Percentiles rank a stretch among this genome's conserved stretches.
Conservation (phyloP, 2,888 invertebrate species). For the Chloromyia formosa region DNA sequence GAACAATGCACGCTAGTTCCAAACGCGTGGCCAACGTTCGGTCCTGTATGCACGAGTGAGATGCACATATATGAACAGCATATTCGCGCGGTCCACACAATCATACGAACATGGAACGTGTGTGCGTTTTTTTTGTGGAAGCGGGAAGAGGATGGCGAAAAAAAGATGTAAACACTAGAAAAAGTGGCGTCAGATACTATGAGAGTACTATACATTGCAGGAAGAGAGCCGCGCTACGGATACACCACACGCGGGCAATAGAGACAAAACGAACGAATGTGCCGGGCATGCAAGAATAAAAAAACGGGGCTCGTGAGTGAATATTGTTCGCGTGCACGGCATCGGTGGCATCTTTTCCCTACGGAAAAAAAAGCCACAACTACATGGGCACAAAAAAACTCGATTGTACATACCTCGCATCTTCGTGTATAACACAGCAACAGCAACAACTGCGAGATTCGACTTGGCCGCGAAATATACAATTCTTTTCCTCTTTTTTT, state of each 20-base stretch:
- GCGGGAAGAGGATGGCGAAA: slow-evolving; percentile 22
- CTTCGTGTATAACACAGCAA: slow-evolving; percentile 13
- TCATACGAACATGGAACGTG: no score
- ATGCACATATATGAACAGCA: no score
- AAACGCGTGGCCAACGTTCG: no score
- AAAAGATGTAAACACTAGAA: slow-evolving; percentile 11
- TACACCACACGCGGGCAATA: not conserved
- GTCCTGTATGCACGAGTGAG: no score
- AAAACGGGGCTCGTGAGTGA: slow-evolving; percentile 19
- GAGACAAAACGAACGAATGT: not conserved
- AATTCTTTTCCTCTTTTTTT: no score
- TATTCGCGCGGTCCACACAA: no score
- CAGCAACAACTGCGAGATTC: slow-evolving; percentile 16
- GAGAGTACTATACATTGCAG: not conserved
- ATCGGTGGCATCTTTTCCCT: not conserved
- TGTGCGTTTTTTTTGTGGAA: slow-evolving; percentile 6
- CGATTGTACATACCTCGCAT: no score
- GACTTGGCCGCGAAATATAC: not conserved
- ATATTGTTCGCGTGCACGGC: slow-evolving; percentile 31
- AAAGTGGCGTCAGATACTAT: slow-evolving; percentile 24
- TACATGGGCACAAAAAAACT: slow-evolving; percentile 13
- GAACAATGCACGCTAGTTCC: no score
- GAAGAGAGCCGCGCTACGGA: not conserved
- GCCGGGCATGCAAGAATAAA: slow-evolving; percentile 11
- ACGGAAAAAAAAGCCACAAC: slow-evolving; percentile 14